Evolutionary conservation across 2,888 invertebrate genomes (phyloP).

Genomic region (Lutraria lutraria): DNA sequence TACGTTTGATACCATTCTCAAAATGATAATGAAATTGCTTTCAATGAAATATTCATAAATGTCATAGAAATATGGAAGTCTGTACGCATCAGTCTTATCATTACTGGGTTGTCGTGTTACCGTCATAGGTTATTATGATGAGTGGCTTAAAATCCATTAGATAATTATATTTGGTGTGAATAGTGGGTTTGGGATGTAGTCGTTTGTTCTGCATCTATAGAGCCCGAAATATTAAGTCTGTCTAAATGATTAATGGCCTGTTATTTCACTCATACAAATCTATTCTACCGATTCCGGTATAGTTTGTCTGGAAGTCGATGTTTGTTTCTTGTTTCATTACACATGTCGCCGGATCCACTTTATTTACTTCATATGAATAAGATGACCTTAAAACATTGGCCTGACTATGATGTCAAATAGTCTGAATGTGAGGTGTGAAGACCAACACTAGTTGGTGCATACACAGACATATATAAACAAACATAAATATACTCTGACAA

Average conservation of each 20-base stretch:
- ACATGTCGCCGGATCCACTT: too few species aligned
- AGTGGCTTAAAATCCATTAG: constrained; percentile 18
- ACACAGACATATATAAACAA: too few species aligned
- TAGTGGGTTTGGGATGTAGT: neutral
- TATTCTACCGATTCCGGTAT: neutral
- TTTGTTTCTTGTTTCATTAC: neutral
- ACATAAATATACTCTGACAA: too few species aligned
- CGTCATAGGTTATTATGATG: neutral
- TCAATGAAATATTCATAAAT: constrained; percentile 22
- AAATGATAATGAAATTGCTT: constrained; percentile 20
- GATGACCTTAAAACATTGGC: too few species aligned
- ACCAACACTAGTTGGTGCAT: too few species aligned
- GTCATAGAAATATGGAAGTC: constrained; percentile 25
- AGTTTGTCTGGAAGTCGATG: neutral
- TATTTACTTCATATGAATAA: too few species aligned
- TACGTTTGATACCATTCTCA: neutral
- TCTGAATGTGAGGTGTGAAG: too few species aligned
- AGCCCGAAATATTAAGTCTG: neutral
- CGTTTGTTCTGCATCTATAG: neutral
- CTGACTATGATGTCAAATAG: too few species aligned
- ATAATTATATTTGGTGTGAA: constrained; percentile 13
- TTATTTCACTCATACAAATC: neutral
- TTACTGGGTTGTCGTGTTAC: neutral
- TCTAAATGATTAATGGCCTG: neutral
- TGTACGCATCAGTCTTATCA: neutral